A percentile compares a stretch with the other conserved stretches of the same genome.
phyloP scores from a whole-genome alignment of 2,888 invertebrate genomes.

The Psylliodes chrysocephalus region DNA sequence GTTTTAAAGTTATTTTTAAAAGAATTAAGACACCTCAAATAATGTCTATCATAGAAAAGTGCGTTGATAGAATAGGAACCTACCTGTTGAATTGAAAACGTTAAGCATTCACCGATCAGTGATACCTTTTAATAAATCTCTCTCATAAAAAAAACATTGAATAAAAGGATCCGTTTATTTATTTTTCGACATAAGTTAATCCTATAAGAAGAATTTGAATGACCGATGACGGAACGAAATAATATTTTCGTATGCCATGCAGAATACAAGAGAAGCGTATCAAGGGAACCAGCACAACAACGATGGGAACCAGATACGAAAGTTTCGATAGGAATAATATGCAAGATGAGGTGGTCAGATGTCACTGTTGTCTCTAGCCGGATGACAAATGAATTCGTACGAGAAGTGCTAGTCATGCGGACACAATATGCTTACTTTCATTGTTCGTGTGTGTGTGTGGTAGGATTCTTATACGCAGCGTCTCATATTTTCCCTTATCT shows the following conservation, averaged over 20 bases:
- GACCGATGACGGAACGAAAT: conserved; percentile 30
- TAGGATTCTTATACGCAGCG: conserved; percentile 38
- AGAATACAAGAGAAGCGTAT: conserved; percentile 32
- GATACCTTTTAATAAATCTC: neutral
- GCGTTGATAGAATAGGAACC: too few species aligned
- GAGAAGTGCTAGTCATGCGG: conserved; percentile 60
- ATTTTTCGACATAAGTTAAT: conserved; percentile 1
- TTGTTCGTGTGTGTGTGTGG: conserved; percentile 44
- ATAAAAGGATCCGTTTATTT: conserved; percentile 11
- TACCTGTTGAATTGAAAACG: conserved; percentile 9
- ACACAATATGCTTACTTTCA: conserved; percentile 50
- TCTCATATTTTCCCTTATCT: conserved; percentile 47
- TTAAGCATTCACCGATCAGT: neutral
- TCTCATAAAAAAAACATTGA: conserved; percentile 14
- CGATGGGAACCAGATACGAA: conserved; percentile 52
- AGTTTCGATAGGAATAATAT: conserved; percentile 51
- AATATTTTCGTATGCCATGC: conserved; percentile 27
- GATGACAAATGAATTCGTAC: conserved; percentile 63
- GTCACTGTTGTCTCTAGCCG: conserved; percentile 60
- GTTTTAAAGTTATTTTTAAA: too few species aligned
- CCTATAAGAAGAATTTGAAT: conserved; percentile 22
- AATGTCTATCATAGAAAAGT: too few species aligned
- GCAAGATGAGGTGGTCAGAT: conserved; percentile 62
- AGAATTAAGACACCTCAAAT: too few species aligned
- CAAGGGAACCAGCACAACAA: conserved; percentile 54